Base-by-base conservation (phyloP, 1,140 invertebrate genomes). In the Bombus waltoni region DNA sequence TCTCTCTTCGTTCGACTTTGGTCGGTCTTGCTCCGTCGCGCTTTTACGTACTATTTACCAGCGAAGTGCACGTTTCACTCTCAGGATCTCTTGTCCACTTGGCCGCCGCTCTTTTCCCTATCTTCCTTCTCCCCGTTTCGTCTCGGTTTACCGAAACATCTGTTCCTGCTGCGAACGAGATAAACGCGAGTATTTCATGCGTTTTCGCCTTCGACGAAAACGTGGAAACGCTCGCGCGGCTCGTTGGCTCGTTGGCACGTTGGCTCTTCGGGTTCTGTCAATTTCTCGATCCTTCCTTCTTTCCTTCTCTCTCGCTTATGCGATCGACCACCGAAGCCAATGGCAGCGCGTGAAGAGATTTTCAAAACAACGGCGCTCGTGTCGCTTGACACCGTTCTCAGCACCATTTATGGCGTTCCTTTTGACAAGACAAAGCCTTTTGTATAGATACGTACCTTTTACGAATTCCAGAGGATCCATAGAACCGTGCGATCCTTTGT, bases 61-160 rank as follows among this genome's bases (percentile, higher is more conserved):
- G 25, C 47, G 18, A 10, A 38, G 25, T 32, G 59, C 42, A 10
- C 73, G 81, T 83, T 85, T 85, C 86, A 32, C 83, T 88, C 76
- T 80, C 83, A 68, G 66, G 25, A 85, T 62, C 83, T 78, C 73
- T 85, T 59, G 77, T 81, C 78, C 57, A 83, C 70, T 66, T 40
- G 47, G 70, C 81, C 66, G 86, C 87, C 86, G 84, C 88, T 89
- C 87, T 70, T 79, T 85, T 72, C 71, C 83, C 77, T 68, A 3
- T 15, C 32, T n/a, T 32, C 25, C 22, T 11, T 25, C 47, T 35
- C 28, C 32, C 25, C 57, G 57, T n/a, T 81, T 74, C 42, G 38
- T 74, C 53, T 28, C 35, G 25, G 40, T 38, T 83, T 65, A 22
- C 57, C 81, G 44, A 40, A 44, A 38, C 62, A 83, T 83, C 81